phyloP scores from a whole-genome alignment of 2,113 vertebrate species.

The Alligator sinensis region DNA sequence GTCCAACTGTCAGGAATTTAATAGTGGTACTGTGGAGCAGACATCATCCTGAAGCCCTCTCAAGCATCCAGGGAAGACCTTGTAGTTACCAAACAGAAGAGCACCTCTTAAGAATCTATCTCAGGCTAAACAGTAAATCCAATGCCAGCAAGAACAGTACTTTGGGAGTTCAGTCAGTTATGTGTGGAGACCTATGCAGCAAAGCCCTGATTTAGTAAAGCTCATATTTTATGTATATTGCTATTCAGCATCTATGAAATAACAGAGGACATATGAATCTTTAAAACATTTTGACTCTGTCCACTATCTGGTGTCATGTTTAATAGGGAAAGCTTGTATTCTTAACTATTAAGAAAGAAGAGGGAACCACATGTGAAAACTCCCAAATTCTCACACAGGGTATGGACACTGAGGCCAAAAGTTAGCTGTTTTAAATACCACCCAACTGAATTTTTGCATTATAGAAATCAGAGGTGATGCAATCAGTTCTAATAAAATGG shows the following conservation, averaged over 20 bases:
- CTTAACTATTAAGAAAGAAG: not conserved
- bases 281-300: not conserved
- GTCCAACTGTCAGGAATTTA: not conserved
- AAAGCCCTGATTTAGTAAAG: not conserved
- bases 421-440: not conserved
- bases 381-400: not conserved
- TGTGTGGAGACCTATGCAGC: not conserved
- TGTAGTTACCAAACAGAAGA: too few species aligned
- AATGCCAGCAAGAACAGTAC: too few species aligned
- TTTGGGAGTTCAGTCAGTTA: not conserved
- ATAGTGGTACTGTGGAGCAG: not conserved
- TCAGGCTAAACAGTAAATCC: too few species aligned
- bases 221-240: not conserved
- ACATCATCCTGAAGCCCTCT: too few species aligned
- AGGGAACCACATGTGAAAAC: not conserved
- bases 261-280: not conserved
- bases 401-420: not conserved
- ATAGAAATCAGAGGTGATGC: not conserved
- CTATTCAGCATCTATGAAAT: not conserved
- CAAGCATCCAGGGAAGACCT: not conserved
- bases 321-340: not conserved
- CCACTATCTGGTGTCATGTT: accelerated
- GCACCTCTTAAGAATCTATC: too few species aligned
- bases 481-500: not conserved
- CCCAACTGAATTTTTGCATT: not conserved